These are phyloP conservation scores for Catajapyx aquilonaris DNA, from an alignment of 1,140 invertebrate genomes.

Conservation along the genomic window DNA sequence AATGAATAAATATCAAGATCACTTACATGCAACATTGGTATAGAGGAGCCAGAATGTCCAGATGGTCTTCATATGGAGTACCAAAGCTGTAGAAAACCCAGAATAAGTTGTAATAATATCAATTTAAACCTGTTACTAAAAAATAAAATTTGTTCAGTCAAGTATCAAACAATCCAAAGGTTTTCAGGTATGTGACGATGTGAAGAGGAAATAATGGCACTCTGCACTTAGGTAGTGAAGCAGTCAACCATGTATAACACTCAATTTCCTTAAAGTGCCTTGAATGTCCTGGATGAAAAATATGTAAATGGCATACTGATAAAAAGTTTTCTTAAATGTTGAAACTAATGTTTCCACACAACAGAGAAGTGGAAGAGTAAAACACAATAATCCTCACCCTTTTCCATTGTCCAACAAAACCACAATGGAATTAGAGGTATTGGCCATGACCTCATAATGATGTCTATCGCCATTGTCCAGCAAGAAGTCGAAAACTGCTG, in stretches of 20 bases:
- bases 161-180: too few species aligned
- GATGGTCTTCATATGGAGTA: conserved; percentile 58
- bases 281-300: neutral
- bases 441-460: conserved; percentile 58
- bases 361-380: neutral
- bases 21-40: conserved; percentile 79
- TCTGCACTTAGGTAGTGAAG: too few species aligned
- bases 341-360: neutral
- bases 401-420: conserved; percentile 86
- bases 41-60: conserved; percentile 68
- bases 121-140: too few species aligned
- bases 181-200: too few species aligned
- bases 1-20: conserved; percentile 11
- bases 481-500: conserved; percentile 76
- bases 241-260: too few species aligned
- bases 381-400: conserved; percentile 25
- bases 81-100: conserved; percentile 42
- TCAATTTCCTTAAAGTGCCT: too few species aligned
- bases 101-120: too few species aligned
- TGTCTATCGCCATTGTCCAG: conserved; percentile 89
- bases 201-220: too few species aligned
- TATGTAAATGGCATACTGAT: conserved; percentile 2
- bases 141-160: too few species aligned
- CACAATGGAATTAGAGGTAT: conserved; percentile 38
- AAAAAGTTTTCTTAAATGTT: neutral